Base-by-base conservation (phyloP, 2,888 invertebrate genomes). In the Seira musarum region DNA sequence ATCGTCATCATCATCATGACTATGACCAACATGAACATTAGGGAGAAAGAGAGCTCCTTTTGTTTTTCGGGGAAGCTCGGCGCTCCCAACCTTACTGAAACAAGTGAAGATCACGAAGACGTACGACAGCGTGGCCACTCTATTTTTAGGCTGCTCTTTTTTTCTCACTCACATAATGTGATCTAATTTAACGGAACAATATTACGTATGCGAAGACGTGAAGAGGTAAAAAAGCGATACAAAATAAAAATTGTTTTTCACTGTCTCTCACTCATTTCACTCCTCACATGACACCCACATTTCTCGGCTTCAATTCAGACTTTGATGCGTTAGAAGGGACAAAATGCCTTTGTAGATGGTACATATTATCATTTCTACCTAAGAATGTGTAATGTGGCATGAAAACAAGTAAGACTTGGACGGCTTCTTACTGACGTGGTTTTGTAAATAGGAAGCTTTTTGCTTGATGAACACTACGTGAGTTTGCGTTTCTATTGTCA, bases 1-100 rank as follows among this genome's bases (percentile, higher is more conserved):
- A 70, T 63, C 30, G 30, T 8, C 60, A 66, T 22, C 79, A 61
- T 74, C 57, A 76, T 72, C 66, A 30, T 30, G 21, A 60, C 21
- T 21, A 60, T 69, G 64, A 60, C 21, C 80, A 64, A 73, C 63
- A 78, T 74, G 64, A 60, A 15, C 60, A 60, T 60, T 10, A 21
- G 22, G 60, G 22, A 19, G 60, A 21, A 60, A 60, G 49, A 21
- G 21, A 24, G 69, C 75, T 80, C 66, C 78, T 68, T 78, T 70
- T 75, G 71, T 78, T 74, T 46, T 71, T 77, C 77, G 67, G 84
- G 87, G 87, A 63, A 64, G 25, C 49, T 76, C 80, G 76, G 76
- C 53, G 19, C 24, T 17, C 21, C 63, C 49, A 67, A 24, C 66
- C 63, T 30, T 2, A 30, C 30, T 30, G 3, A 30, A 24, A 60